Base-by-base conservation (phyloP, 2,113 vertebrate genomes). In the Penelope pileata region DNA sequence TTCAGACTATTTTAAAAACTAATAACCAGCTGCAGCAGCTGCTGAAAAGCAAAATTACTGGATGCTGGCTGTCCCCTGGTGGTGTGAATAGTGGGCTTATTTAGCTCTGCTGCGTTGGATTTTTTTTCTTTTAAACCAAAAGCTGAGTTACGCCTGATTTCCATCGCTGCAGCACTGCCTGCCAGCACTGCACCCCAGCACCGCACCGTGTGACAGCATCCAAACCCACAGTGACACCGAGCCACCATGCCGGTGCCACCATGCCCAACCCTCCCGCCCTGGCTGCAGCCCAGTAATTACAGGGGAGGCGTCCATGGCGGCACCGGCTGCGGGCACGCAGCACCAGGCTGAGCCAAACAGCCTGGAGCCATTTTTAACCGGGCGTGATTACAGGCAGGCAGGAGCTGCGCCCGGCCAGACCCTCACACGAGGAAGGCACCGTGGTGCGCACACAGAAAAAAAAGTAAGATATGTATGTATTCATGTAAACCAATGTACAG, bases 401-500 rank as follows among this genome's bases (percentile, higher is more conserved):
- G 78, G 48, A 58, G 21, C 48, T 23, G 78, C 5, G 2, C 59
- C 38, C 66, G 36, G 63, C 76, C 63, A 4, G 21, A 23, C 15
- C 36, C 81, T 74, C 62, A 34, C 4, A 27, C 4, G 0, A 58
- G 56, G 32, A n/a, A 58, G 32, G 56, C 19, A 12, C 56, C 56
- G 21, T 43, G 2, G 4, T 0, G 11, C 1, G 16, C 1, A 32
- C 47, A 10, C 0, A 30, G 59, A 36, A 51, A 23, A 56, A 21
- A 45, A 54, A 10, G 9, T 17, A 56, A 58, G 9, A 29, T 21
- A 54, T 18, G 16, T 56, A n/a, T 22, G 54, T n/a, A 58, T n/a
- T 18, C 19, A 58, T 22, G 32, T 19, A n/a, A 58, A 54, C 53
- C 9, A 54, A n/a, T n/a, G n/a, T n/a, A n/a, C n/a, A n/a, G n/a